Percentiles rank a stretch among this genome's conserved stretches.
phyloP scores from a whole-genome alignment of 2,113 vertebrate species.

The Saccopteryx bilineata region DNA sequence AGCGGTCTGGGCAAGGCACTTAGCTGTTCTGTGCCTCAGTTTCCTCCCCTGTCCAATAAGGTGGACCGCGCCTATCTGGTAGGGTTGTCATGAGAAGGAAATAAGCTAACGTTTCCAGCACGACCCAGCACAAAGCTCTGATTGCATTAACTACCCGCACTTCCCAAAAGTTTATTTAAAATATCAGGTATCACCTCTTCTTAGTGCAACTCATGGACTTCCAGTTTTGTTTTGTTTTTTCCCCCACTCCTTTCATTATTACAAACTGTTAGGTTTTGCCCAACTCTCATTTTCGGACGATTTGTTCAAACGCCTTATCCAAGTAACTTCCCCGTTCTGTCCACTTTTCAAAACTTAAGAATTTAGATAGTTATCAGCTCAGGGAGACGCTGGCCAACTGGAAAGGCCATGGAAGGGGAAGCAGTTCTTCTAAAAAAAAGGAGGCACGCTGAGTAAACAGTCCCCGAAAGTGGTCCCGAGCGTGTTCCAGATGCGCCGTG shows the following conservation, averaged over 20 bases:
- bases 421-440: slow-evolving; percentile 73
- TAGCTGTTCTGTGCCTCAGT: neutral
- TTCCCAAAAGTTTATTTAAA: neutral
- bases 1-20: fast-evolving
- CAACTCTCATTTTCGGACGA: neutral
- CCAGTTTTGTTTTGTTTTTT: neutral
- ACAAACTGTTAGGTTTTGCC: neutral
- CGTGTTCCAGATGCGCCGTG: slow-evolving; percentile 75
- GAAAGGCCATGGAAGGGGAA: fast-evolving
- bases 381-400: neutral
- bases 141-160: too few relatives aligned
- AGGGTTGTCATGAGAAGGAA: neutral
- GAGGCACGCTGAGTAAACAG: slow-evolving; percentile 54
- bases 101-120: fast-evolving
- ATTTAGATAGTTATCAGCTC: neutral
- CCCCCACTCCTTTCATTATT: neutral
- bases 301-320: neutral
- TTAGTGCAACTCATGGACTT: too few relatives aligned
- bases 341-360: neutral
- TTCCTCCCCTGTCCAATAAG: neutral
- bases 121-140: neutral
- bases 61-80: neutral
- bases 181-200: neutral
- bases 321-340: neutral
- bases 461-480: neutral